These are phyloP conservation scores for Limenitis arthemis DNA, from an alignment of 2,888 invertebrate species.

Conservation along the genomic window DNA sequence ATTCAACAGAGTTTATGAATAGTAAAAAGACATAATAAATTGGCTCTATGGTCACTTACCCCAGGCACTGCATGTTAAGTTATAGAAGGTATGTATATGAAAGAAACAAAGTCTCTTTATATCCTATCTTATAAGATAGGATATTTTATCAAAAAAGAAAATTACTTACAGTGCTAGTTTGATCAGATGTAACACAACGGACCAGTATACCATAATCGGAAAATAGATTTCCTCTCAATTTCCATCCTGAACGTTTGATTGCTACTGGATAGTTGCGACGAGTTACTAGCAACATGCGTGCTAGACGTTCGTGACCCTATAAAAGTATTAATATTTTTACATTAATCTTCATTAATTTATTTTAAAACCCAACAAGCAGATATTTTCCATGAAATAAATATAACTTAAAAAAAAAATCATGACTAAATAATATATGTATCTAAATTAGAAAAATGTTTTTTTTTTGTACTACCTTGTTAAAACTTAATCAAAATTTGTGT, in stretches of 20 bases:
- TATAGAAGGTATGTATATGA: not conserved
- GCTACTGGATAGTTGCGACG: slow-evolving; percentile 90
- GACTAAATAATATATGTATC: too few species aligned
- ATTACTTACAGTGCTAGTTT: slow-evolving; percentile 79
- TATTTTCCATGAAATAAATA: too few species aligned
- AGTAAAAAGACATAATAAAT: too few species aligned
- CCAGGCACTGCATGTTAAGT: not conserved
- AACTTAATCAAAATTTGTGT: too few species aligned
- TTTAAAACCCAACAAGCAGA: too few species aligned
- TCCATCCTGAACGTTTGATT: slow-evolving; percentile 86
- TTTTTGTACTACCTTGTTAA: too few species aligned
- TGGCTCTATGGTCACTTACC: too few species aligned
- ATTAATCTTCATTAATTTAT: too few species aligned
- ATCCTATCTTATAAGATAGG: too few species aligned
- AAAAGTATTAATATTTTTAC: not conserved
- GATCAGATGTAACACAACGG: slow-evolving; percentile 86
- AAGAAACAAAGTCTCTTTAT: not conserved
- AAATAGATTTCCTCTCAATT: slow-evolving; percentile 85
- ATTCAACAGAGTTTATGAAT: too few species aligned
- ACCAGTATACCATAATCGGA: slow-evolving; percentile 91
- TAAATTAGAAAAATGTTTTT: too few species aligned
- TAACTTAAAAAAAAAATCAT: too few species aligned
- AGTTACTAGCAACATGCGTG: slow-evolving; percentile 87
- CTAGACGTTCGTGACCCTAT: slow-evolving; percentile 89
- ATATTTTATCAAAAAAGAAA: not conserved